Conservation (phyloP, 2,888 invertebrate species). For the Nysson spinosus region DNA sequence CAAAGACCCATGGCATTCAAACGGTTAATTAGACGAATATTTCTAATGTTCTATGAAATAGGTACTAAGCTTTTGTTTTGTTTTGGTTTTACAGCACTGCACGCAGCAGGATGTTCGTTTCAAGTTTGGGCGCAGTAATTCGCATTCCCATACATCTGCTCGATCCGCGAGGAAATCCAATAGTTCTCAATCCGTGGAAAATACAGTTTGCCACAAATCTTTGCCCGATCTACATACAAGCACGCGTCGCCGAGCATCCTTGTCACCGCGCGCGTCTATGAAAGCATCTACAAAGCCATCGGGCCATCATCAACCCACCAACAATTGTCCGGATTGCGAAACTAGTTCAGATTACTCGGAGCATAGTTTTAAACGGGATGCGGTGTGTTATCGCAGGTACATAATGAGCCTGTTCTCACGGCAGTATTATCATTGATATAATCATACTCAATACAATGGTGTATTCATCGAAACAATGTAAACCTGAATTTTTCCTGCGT, state of each 20-base stretch:
- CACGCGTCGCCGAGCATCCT: constrained; percentile 71
- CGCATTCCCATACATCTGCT: constrained; percentile 72
- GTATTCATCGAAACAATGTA: too few species aligned
- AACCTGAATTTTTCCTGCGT: too few species aligned
- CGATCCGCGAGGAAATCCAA: constrained; percentile 67
- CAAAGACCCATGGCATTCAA: too few species aligned
- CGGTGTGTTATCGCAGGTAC: constrained; percentile 73
- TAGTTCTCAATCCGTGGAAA: constrained; percentile 66
- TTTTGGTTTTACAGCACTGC: constrained; percentile 57
- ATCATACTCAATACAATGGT: too few species aligned
- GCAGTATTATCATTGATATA: too few species aligned
- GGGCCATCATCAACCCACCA: constrained; percentile 63
- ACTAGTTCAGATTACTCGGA: constrained; percentile 76
- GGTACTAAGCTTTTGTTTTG: neutral
- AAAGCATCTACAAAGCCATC: constrained; percentile 68
- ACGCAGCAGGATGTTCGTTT: constrained; percentile 68
- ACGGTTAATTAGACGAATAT: too few species aligned
- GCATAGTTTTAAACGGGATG: constrained; percentile 74
- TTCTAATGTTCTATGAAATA: too few species aligned
- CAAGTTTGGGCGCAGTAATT: constrained; percentile 75
- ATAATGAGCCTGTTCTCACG: neutral
- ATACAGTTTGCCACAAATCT: constrained; percentile 85
- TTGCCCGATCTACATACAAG: constrained; percentile 86
- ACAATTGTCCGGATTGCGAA: constrained; percentile 74
- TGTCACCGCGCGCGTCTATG: constrained; percentile 73